These are phyloP conservation scores for Physella acuta DNA, from an alignment of 1,140 invertebrate genomes.

Conservation along the genomic window DNA sequence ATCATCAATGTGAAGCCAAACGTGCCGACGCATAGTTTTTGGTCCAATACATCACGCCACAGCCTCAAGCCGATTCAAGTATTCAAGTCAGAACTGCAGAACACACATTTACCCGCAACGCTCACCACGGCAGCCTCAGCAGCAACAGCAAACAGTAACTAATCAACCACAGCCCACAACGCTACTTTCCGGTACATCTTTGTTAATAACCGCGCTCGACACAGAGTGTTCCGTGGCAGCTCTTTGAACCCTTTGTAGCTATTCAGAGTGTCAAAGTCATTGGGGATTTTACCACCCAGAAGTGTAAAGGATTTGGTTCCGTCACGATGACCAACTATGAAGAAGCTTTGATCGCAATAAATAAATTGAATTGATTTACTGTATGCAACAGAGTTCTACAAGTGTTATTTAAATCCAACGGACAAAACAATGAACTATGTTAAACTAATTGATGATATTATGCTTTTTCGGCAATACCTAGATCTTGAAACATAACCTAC, in stretches of 20 bases:
- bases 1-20: slow-evolving; percentile 95
- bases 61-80: slow-evolving; percentile 86
- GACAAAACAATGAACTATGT: slow-evolving; percentile 56
- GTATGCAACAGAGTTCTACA: slow-evolving; percentile 95
- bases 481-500: not conserved
- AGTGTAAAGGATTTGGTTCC: too few relatives aligned
- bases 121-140: slow-evolving; percentile 44
- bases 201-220: slow-evolving; percentile 97
- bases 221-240: slow-evolving; percentile 97
- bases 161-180: slow-evolving; percentile 45
- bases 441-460: not conserved
- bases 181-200: slow-evolving; percentile 89
- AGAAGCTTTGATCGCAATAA: slow-evolving; percentile 95
- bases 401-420: slow-evolving; percentile 82
- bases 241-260: slow-evolving; percentile 98
- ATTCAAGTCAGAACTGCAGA: slow-evolving; percentile 52
- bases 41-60: slow-evolving; percentile 86
- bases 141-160: slow-evolving; percentile 37
- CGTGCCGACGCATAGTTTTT: slow-evolving; percentile 89
- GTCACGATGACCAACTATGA: too few relatives aligned
- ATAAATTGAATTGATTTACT: slow-evolving; percentile 95
- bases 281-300: too few relatives aligned
- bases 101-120: slow-evolving; percentile 41
- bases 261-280: slow-evolving; percentile 96
- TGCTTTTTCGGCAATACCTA: not conserved